Conservation (phyloP, 35 echinoderm and acorn worm species). For the Eucidaris tribuloides region DNA sequence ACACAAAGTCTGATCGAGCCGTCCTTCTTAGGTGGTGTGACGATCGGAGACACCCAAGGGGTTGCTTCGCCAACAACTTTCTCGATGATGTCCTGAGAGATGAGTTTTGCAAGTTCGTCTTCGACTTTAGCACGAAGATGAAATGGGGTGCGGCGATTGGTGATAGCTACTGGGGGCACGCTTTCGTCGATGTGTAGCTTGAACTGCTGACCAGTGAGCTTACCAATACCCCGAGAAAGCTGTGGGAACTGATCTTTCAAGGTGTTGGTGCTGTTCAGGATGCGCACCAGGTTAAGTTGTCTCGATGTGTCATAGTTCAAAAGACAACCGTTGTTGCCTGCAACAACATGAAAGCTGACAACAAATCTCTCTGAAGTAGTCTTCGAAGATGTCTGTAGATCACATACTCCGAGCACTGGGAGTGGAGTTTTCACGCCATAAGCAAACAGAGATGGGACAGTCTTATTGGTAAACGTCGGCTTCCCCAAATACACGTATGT, state of each 20-base stretch:
- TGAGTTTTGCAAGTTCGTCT: conserved; percentile 18
- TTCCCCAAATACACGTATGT: neutral
- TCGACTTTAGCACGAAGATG: conserved; percentile 33
- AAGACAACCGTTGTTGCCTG: neutral
- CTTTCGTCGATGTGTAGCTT: conserved; percentile 43
- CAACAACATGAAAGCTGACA: neutral
- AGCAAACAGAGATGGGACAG: neutral
- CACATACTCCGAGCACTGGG: neutral
- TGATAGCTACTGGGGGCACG: conserved; percentile 5
- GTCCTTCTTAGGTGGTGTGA: conserved; percentile 9
- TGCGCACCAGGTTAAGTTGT: conserved; percentile 20
- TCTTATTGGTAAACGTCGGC: neutral
- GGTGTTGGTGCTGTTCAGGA: neutral
- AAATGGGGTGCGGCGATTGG: conserved; percentile 34
- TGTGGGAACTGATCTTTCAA: neutral
- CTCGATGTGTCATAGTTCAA: conserved; percentile 11
- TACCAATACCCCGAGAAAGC: conserved; percentile 23
- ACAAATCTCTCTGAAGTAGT: too few relatives aligned
- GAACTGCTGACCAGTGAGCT: conserved; percentile 24
- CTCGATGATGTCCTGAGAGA: conserved; percentile 40
- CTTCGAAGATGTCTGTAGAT: neutral
- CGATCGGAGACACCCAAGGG: conserved; percentile 53
- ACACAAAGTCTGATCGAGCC: conserved; percentile 39
- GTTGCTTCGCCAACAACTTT: conserved; percentile 7
- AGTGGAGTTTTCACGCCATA: neutral